Evolutionary conservation across 2,888 invertebrate species (phyloP), one percentile per base, ranked within the genome.

Genomic region (Glyphotaelius pellucidus): DNA sequence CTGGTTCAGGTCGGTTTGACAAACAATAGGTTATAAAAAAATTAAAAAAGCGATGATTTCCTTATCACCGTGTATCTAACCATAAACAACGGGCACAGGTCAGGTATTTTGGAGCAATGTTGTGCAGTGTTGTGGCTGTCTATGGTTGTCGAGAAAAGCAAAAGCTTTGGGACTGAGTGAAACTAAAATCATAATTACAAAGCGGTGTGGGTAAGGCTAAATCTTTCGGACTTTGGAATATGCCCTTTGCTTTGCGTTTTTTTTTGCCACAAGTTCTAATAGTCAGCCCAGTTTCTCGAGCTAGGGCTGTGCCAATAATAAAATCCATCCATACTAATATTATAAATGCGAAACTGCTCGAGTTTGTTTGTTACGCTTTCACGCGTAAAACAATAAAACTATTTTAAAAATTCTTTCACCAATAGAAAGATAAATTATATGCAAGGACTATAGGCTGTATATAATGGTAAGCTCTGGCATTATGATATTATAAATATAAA

Each of bases 111-210:
- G n/a, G n/a, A 86, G 35, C n/a, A 86, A 86, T 42, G 35, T 42
- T 38, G 86, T 25, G 38, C 35, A 42, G 42, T 67, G 67, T 25
- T 67, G 67, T 67, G 67, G 25, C 25, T 67, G 67, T 67, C 67
- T 67, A 67, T 67, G 67, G 25, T 67, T 67, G 67, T 25, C n/a
- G 67, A 67, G 67, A 67, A n/a, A 11, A 25, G 67, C 67, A n/a
- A 67, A 67, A 67, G 25, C 25, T 67, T n/a, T n/a, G 67, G 25
- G 25, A 67, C n/a, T 38, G 38, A 19, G 88, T 67, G 32, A 88
- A 67, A 79, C 32, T 67, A n/a, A 88, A 88, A 67, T 88, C 67
- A 67, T 88, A 88, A 88, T 88, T 88, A 88, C 88, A 52, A 35
- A 67, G 88, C 88, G 88, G 88, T 35, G 35, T 19, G 7, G 32